Base-by-base conservation (phyloP, 1,140 invertebrate species). In the Neodiprion lecontei region DNA sequence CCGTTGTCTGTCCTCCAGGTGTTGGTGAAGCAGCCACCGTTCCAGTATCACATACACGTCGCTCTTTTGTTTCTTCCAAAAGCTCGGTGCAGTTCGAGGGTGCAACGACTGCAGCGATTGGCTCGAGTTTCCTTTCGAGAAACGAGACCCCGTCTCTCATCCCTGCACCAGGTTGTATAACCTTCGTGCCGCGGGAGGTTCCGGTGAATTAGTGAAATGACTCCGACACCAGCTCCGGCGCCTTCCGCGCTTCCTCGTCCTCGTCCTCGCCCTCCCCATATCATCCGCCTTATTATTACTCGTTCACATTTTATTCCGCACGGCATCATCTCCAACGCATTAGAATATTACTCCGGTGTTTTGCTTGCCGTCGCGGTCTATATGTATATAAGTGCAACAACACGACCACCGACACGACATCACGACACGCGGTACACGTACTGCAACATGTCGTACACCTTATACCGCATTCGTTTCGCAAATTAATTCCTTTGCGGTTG, bases 291-390 rank as follows among this genome's bases (percentile, higher is more conserved):
- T 61, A 61, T 61, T 61, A 61, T 61, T 17, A 61, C 53, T 61
- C 53, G 53, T 61, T 61, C 53, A 61, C 53, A 61, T 61, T 61
- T 61, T 61, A 61, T 61, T 61, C 53, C 53, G n/a, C 53, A 61
- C 53, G 53, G 53, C 53, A 61, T 61, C 53, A 17, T 61, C 53
- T 14, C 11, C 53, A 17, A 61, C 53, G n/a, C 53, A 61, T 61
- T 61, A 61, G 53, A 61, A 61, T 61, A 61, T 61, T 61, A 61
- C 53, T 61, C 53, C n/a, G 53, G 53, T 53, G 50, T 53, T n/a
- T 53, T 21, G 17, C 17, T 21, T 21, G 17, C 17, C 17, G 17
- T 21, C 17, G 17, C 17, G 17, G 17, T 21, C 17, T 21, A 21
- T 1, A 21, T 1, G 17, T 21, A 21, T 21, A 21, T 21, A 1